Evolutionary conservation across 2,888 invertebrate species (phyloP), one percentile per base, ranked within the genome.

Genomic region (Melanchra persicariae): DNA sequence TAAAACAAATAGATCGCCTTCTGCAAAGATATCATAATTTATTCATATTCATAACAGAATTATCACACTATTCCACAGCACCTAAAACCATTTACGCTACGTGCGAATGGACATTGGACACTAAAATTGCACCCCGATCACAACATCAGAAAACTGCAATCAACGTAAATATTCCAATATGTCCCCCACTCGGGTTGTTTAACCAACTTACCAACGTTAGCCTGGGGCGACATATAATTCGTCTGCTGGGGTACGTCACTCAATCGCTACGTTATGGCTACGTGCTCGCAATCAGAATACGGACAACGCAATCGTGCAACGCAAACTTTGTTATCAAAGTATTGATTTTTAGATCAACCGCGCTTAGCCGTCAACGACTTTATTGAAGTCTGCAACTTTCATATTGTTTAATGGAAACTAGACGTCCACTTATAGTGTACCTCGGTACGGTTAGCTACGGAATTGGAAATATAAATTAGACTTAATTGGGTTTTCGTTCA

Each of bases 221-320:
- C 86, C 61, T 55, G 84, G 87, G 85, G 90, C 83, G 88, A 85
- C 85, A 82, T 84, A 88, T 90, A 91, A 92, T 93, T 92, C 89
- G 91, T 89, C 85, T 88, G 85, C 85, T 85, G 80, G 90, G 93
- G 94, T 89, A 89, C 90, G 94, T 94, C 94, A 93, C 90, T 94
- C 94, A 93, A 90, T 90, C 92, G 91, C 88, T 89, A 90, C 91
- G 93, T 93, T 94, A 93, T 91, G 89, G 91, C 89, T 91, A 94
- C 94, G 94, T 94, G 94, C 91, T 90, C 91, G 92, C 91, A 91
- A 93, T 92, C 86, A 83, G 85, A 85, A 83, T 85, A 83, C 77
- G 87, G 77, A 83, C 81, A 74, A 68, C 77, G 75, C 83, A 77
- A 74, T 83, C 84, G 75, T 84, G 85, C 84, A 82, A 73, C 80